Base-by-base conservation (phyloP, 2,113 vertebrate species). In the Stercorarius parasiticus region DNA sequence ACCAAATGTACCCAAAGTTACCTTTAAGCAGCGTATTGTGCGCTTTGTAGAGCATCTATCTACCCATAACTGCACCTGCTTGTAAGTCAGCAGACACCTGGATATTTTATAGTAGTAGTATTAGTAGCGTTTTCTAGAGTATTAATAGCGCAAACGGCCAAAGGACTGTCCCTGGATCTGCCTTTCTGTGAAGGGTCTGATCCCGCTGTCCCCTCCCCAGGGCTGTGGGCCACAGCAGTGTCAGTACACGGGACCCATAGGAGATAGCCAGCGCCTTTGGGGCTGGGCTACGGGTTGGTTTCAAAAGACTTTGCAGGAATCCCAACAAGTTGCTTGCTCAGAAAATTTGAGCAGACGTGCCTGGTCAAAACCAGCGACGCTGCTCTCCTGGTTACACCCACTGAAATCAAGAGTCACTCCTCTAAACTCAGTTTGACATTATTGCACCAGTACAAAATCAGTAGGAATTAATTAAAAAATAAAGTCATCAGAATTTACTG, bases 191-290 rank as follows among this genome's bases (percentile, higher is more conserved):
- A 61, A 34, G 45, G 61, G 29, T 61, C 58, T 34, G 29, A 61
- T 45, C 69, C 56, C 30, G 52, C 52, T 62, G 4, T 20, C 17
- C 19, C 34, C 49, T 76, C 27, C 45, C 13, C 3, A 27, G 50
- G 10, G 21, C 45, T 56, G 13, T 40, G 11, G 13, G 6, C 50
- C 69, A 38, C 32, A 59, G 38, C 11, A 20, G 6, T 15, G 10
- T 23, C 67, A 32, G n/a, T 9, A 32, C 32, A 4, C 2, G 0
- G 25, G 36, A 49, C 27, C 15, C 2, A 0, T 12, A 32, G n/a
- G 26, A 82, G 53, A 62, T 2, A 47, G 15, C 16, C 47, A 38
- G 40, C 4, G 1, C 15, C 47, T 50, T n/a, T 17, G 13, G 40
- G 29, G 72, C 43, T 64, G 34, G n/a, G 5, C 38, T n/a, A 19